A percentile compares a stretch with the other conserved stretches of the same genome.
Conservation (phyloP, 2,113 vertebrate species). For the Gracilinanus agilis region DNA sequence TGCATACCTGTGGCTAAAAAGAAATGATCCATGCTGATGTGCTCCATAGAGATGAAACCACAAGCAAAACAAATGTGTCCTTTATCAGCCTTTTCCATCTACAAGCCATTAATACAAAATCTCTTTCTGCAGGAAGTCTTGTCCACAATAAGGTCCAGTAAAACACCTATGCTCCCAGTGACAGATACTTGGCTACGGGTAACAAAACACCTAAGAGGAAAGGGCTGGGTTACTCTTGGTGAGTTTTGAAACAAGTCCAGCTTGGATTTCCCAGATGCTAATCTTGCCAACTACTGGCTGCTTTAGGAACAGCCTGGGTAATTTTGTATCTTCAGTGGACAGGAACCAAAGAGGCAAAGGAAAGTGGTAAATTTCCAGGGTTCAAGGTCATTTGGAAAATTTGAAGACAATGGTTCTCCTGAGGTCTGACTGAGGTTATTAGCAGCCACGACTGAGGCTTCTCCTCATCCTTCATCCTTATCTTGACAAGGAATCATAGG, state of each 20-base stretch:
- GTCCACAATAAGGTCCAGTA: neutral
- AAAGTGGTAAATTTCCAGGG: neutral
- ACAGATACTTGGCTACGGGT: neutral
- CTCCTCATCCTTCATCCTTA: neutral
- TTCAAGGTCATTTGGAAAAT: neutral
- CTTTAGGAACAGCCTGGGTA: neutral
- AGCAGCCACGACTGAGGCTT: neutral
- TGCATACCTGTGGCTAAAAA: neutral
- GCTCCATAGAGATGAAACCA: neutral
- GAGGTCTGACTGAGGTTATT: neutral
- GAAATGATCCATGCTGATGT: neutral
- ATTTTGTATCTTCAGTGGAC: neutral
- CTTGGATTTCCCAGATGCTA: neutral
- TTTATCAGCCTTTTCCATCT: conserved; percentile 1
- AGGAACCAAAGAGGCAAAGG: neutral
- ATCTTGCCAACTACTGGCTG: neutral
- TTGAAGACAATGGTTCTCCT: neutral
- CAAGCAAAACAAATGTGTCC: neutral
- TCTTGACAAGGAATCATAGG: too few relatives aligned
- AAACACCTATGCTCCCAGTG: neutral
- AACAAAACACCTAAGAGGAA: neutral
- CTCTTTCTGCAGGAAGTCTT: neutral
- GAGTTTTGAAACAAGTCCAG: neutral
- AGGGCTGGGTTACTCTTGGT: neutral
- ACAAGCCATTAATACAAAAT: neutral